Base-by-base conservation (phyloP, 2,113 vertebrate genomes). In the Oryzias curvinotus region DNA sequence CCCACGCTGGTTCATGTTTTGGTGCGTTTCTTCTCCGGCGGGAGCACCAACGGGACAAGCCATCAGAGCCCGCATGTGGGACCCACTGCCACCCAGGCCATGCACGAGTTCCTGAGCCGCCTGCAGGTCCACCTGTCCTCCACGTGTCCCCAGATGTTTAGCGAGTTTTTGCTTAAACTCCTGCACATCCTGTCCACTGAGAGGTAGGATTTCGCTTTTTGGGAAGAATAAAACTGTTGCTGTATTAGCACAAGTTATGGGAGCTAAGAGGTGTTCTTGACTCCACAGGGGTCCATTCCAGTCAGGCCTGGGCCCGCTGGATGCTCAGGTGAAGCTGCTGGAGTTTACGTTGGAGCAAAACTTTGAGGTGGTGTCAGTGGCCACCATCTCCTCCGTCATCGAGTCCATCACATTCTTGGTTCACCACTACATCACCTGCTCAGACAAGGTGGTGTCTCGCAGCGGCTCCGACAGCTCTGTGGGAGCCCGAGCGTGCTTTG, bases 31-130 rank as follows among this genome's bases (percentile, higher is more conserved):
- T 94, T 99, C 82, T 98, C 97, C 0, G 96, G 97, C 59, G 94
- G 92, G 78, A 98, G 93, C 89, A 95, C 94, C 83, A 97, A 98
- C 58, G 95, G 96, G 71, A 98, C 94, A 46, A 96, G 94, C 88
- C 97, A 99, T 79, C 96, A 99, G 84, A 98, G 95, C 91, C 93
- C 96, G 46, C 96, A 98, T 93, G 97, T 99, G 89, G 97, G 97
- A 41, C 97, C 97, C 80, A 99, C 97, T n/a, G 96, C 96, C 21
- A 98, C 96, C 0, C 97, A 98, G 93, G 97, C 97, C 84, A 96
- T 99, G 97, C 97, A 98, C 47, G 97, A 98, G 84, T 98, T 98
- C 81, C 89, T 99, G 77, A 97, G 95, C 71, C 92, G 97, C 15
- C 91, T 99, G 67, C 97, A 99, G 90, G 96, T 99, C 43, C 97